Conservation (phyloP, 2,888 invertebrate genomes). For the Neelides folsomi region DNA sequence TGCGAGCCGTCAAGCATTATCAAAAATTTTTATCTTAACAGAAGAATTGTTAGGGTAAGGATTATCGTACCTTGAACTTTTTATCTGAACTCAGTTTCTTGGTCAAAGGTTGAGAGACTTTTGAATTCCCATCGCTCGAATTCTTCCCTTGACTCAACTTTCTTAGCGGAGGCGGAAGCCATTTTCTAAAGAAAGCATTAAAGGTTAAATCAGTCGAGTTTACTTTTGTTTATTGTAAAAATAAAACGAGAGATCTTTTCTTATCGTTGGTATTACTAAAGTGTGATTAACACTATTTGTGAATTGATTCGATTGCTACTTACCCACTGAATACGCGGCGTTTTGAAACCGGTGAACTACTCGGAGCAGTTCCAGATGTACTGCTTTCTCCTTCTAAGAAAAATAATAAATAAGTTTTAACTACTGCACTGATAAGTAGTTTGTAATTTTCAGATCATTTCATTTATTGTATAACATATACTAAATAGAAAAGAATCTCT, state of each 20-base stretch:
- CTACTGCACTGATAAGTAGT: no score
- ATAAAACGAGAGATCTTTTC: no score
- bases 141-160: slow-evolving; percentile 73
- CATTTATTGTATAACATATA: slow-evolving; percentile 22
- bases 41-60: neutral
- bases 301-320: slow-evolving; percentile 40
- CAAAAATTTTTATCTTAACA: no score
- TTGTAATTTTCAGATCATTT: no score
- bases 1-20: no score
- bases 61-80: slow-evolving; percentile 58
- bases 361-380: slow-evolving; percentile 45
- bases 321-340: slow-evolving; percentile 71
- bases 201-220: neutral
- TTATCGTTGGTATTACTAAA: no score
- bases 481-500: neutral
- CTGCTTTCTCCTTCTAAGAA: slow-evolving; percentile 44
- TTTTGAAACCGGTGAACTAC: slow-evolving; percentile 72
- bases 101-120: slow-evolving; percentile 36
- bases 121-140: slow-evolving; percentile 22
- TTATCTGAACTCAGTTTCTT: slow-evolving; percentile 73
- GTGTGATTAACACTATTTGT: no score
- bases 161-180: slow-evolving; percentile 73
- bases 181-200: slow-evolving; percentile 49
- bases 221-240: no score
- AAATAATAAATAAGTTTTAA: neutral